These are phyloP conservation scores for Tragelaphus buxtoni DNA, from an alignment of 2,113 vertebrate genomes.

Conservation along the genomic window DNA sequence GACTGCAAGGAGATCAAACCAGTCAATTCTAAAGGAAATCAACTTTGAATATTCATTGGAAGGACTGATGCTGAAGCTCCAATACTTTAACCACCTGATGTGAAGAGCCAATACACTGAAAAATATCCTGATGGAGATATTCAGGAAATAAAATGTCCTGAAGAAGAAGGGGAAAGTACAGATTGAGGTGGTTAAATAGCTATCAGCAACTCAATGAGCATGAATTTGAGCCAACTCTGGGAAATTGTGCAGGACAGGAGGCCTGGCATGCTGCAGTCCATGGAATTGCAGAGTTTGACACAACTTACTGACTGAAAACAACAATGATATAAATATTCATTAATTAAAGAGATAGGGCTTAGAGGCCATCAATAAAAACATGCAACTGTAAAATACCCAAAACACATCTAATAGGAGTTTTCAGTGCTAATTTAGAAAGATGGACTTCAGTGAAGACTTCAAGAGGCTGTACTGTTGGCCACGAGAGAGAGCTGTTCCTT, in stretches of 20 bases:
- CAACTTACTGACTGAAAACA: background rate
- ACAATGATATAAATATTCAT: background rate
- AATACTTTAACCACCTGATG: background rate
- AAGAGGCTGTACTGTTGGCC: background rate
- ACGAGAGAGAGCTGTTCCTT: background rate
- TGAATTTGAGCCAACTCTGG: background rate
- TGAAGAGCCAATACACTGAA: background rate
- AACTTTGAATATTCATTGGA: background rate
- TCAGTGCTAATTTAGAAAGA: background rate
- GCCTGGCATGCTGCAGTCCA: background rate
- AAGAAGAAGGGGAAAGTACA: background rate
- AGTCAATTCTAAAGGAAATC: background rate
- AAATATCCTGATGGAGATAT: background rate
- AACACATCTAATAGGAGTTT: background rate
- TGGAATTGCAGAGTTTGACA: background rate
- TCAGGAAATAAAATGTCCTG: background rate
- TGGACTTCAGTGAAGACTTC: background rate
- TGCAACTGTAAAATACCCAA: background rate
- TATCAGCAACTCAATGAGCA: background rate
- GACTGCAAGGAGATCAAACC: background rate
- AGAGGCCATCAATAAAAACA: conserved; percentile 8
- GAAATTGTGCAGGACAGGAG: background rate
- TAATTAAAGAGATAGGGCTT: background rate
- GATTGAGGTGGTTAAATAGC: background rate
- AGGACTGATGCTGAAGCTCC: background rate